Conservation (phyloP, 1,140 invertebrate genomes). For the Cydia splendana region DNA sequence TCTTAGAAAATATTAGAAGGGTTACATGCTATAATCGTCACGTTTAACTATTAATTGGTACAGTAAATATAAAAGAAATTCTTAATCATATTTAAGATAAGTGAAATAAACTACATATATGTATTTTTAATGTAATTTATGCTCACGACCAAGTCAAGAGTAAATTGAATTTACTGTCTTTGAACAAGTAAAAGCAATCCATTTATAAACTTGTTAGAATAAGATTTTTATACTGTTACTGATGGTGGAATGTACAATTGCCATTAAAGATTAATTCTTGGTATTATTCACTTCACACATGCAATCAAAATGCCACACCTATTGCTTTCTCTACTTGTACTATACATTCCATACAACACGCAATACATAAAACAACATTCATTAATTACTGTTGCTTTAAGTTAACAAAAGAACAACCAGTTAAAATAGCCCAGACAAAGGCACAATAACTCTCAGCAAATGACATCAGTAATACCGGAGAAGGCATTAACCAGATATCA, state of each 20-base stretch:
- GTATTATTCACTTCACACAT: constrained; percentile 1
- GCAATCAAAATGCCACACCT: neutral
- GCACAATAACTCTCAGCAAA: constrained; percentile 46
- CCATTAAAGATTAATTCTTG: too few species aligned
- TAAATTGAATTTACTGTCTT: too few species aligned
- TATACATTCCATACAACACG: constrained; percentile 15
- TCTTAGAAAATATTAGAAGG: neutral
- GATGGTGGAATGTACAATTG: too few species aligned
- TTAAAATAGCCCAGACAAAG: constrained; percentile 29
- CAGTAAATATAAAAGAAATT: too few species aligned
- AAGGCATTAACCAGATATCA: constrained; percentile 63
- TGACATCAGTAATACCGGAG: constrained; percentile 45
- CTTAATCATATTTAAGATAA: too few species aligned
- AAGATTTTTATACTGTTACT: too few species aligned
- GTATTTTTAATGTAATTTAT: too few species aligned
- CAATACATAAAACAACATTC: constrained; percentile 17
- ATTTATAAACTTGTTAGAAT: too few species aligned
- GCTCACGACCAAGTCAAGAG: too few species aligned
- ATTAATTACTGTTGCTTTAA: constrained; percentile 11
- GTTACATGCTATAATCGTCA: neutral
- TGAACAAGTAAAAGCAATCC: too few species aligned
- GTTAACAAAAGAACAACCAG: constrained; percentile 19
- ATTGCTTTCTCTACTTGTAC: neutral
- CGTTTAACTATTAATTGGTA: too few species aligned
- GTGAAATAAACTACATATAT: too few species aligned